Conservation (phyloP, 2,888 invertebrate species). For the Marronus borbonicus region DNA sequence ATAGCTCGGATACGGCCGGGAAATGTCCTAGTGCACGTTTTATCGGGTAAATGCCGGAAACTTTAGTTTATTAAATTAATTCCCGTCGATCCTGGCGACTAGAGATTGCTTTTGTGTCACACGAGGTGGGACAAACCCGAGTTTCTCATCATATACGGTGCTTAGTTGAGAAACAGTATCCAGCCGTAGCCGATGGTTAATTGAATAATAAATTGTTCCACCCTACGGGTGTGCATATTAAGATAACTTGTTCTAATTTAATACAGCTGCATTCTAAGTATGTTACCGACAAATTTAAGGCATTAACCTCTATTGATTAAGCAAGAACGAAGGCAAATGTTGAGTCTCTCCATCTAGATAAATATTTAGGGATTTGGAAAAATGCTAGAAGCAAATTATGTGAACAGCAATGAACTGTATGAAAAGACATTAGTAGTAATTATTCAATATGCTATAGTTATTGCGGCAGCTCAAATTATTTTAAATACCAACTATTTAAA, state of each 20-base stretch:
- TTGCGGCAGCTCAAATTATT: no score
- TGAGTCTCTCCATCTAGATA: not conserved
- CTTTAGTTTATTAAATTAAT: conserved; percentile 36
- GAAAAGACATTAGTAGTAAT: no score
- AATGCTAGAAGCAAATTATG: no score
- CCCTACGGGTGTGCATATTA: conserved; percentile 30
- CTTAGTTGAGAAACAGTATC: conserved; percentile 28
- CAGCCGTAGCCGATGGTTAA: conserved; percentile 32
- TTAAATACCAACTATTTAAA: no score
- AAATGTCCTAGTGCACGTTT: conserved; percentile 29
- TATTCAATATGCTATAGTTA: no score
- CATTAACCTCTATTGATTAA: conserved; percentile 3
- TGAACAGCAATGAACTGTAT: no score
- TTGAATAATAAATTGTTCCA: conserved; percentile 40
- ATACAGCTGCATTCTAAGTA: conserved; percentile 22
- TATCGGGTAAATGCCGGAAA: conserved; percentile 14
- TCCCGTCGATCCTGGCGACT: conserved; percentile 31
- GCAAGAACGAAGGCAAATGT: not conserved
- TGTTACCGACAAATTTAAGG: conserved; percentile 30
- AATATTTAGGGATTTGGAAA: no score
- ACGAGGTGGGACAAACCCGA: conserved; percentile 28
- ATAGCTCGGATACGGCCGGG: not conserved
- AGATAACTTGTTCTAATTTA: conserved; percentile 39
- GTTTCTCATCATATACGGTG: conserved; percentile 15
- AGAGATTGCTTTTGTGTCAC: conserved; percentile 34